A percentile compares a stretch with the other conserved stretches of the same genome.
phyloP scores from a whole-genome alignment of 2,797 vertebrate genomes.

The Lacerta viridis region DNA sequence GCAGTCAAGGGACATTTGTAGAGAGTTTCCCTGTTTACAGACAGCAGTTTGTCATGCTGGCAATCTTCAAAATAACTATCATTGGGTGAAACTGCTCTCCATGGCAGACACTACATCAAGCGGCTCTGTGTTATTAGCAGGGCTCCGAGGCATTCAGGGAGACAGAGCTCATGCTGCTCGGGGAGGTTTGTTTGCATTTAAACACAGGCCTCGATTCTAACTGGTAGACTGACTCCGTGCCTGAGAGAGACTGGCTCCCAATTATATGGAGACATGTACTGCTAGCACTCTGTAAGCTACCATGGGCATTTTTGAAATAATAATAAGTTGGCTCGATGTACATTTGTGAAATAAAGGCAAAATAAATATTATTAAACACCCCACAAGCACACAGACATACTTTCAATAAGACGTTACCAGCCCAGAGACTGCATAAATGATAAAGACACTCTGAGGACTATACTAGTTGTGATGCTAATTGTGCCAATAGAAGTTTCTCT shows the following conservation, averaged over 20 bases:
- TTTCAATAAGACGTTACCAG: background rate
- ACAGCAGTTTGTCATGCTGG: conserved; percentile 35
- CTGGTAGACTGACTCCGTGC: conserved; percentile 9
- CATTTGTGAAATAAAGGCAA: background rate
- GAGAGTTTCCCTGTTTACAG: conserved; percentile 29
- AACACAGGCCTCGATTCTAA: conserved; percentile 17
- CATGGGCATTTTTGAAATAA: background rate
- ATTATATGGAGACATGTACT: conserved; percentile 1
- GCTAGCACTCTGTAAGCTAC: background rate
- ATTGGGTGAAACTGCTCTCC: conserved; percentile 33
- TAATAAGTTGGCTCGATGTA: background rate
- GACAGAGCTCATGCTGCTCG: background rate
- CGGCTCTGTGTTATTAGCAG: conserved; percentile 31
- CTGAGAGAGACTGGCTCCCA: background rate
- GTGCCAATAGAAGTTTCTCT: background rate
- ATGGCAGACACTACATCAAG: conserved; percentile 5
- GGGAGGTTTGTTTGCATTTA: conserved; percentile 32
- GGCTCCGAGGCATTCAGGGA: conserved; percentile 11
- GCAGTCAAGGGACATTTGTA: conserved; percentile 2
- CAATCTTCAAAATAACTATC: conserved; percentile 41
- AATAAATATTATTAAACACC: background rate
- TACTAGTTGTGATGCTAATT: background rate
- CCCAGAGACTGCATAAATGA: background rate
- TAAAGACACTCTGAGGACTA: background rate
- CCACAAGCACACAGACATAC: no score